Evolutionary conservation across 1,140 invertebrate species (phyloP).

Genomic region (Belonocnema kinseyi): DNA sequence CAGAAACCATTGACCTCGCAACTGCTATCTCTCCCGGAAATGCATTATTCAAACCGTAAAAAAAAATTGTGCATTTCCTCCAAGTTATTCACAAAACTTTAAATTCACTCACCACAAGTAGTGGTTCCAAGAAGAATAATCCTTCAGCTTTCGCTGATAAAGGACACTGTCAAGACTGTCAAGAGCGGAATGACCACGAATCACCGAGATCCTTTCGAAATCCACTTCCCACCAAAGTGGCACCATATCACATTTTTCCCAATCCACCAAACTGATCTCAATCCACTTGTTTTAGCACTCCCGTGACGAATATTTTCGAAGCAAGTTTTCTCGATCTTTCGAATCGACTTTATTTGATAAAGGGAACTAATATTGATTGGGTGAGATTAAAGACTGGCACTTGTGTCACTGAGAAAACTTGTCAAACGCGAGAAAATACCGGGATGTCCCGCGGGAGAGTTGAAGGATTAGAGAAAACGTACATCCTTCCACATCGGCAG

Average conservation of each 20-base stretch:
- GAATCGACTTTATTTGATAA: not conserved
- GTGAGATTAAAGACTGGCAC: constrained; percentile 37
- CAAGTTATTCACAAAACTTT: not conserved
- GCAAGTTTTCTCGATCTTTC: not conserved
- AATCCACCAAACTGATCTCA: constrained; percentile 28
- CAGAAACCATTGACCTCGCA: not conserved
- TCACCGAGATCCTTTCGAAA: constrained; percentile 57
- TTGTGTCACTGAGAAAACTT: constrained; percentile 31
- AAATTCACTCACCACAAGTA: constrained; percentile 65
- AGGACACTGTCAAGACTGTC: constrained; percentile 38
- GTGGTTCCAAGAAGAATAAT: constrained; percentile 62
- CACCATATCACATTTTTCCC: constrained; percentile 62
- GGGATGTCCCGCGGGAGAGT: constrained; percentile 24
- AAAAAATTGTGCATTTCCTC: not conserved
- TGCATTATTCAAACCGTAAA: not conserved
- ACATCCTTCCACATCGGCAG: constrained; percentile 71
- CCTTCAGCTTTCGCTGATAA: constrained; percentile 46
- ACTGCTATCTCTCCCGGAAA: not conserved
- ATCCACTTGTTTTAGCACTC: constrained; percentile 21
- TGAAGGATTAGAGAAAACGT: constrained; percentile 42
- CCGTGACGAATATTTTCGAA: not conserved
- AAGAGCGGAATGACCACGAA: constrained; percentile 41
- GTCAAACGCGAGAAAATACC: constrained; percentile 26
- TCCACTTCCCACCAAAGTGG: constrained; percentile 47
- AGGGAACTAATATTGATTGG: not conserved